Evolutionary conservation across 2,888 invertebrate species (phyloP), one percentile per base, ranked within the genome.

Genomic region (Schrankia costaestrigalis): DNA sequence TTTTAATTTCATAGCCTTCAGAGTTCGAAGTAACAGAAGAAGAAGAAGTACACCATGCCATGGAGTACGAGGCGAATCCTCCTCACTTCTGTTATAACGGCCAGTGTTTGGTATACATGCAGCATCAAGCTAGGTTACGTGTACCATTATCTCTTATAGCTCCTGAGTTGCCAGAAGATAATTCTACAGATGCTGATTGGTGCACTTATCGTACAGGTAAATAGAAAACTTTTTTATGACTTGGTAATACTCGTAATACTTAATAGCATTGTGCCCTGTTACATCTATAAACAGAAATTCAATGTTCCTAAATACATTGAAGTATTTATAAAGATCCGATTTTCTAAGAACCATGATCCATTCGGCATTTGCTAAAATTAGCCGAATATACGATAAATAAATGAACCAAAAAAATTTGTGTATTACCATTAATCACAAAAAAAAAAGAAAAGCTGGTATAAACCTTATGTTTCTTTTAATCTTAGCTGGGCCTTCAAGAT

Each of bases 141-240:
- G 62, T 85, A 35, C 85, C 82, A 6, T 61, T 86, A 11, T 66
- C 85, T 0, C 53, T 86, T 22, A 44, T 71, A 14, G 80, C 83
- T 0, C 81, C 82, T 0, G 74, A 73, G 3, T 56, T 66, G 1
- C 63, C 63, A 1, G 69, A 72, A 6, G 76, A 77, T 30, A 77
- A 80, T 42, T 52, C 64, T 19, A 77, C 76, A 9, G 25, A 8
- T 3, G 78, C 83, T 23, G 77, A 80, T 36, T 93, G 92, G 90
- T 95, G 94, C 74, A 90, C 90, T 41, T 94, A 94, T 78, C 60
- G 63, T 3, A 76, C 80, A 33, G 76, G 81, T 79, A 42, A 18
- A 17, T 4, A 14, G n/a, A n/a, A n/a, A n/a, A n/a, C n/a, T n/a
- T n/a, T n/a, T n/a, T n/a, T n/a, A n/a, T n/a, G n/a, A n/a, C n/a